phyloP scores from a whole-genome alignment of 2,797 vertebrate genomes.

The Scolopax bukidnonensis region DNA sequence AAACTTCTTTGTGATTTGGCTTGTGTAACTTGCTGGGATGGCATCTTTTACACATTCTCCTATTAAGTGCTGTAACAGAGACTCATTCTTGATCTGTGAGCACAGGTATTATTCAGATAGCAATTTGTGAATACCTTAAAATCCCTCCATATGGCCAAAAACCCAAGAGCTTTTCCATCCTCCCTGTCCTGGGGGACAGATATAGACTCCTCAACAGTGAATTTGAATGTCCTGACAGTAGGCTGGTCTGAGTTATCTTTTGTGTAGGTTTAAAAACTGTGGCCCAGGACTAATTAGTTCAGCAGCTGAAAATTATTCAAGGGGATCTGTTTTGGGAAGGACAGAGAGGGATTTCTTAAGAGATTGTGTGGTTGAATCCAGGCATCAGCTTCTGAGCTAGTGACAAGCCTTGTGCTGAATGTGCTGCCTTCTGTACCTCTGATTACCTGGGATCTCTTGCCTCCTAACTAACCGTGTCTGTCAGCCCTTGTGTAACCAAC shows the following conservation, averaged over 20 bases:
- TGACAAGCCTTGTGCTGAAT: background rate
- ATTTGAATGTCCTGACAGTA: background rate
- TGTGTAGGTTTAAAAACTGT: background rate
- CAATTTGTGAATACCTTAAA: background rate
- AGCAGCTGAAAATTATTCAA: background rate
- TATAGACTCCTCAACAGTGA: background rate
- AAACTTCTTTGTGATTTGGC: background rate
- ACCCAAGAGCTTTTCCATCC: background rate
- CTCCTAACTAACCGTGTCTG: background rate
- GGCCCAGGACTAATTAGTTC: background rate
- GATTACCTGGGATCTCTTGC: slow-evolving; percentile 9
- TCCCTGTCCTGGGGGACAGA: background rate
- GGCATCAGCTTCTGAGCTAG: background rate
- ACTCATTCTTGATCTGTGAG: background rate
- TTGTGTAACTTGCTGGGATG: background rate
- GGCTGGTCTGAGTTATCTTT: background rate
- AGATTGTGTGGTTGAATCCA: background rate
- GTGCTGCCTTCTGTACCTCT: background rate
- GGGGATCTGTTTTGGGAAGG: background rate
- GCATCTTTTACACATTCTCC: background rate
- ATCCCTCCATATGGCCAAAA: background rate
- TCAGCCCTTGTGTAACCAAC: slow-evolving; percentile 17
- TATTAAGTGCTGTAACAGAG: background rate
- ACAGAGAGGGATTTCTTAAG: background rate
- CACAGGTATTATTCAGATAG: background rate